Evolutionary conservation across 2,113 vertebrate genomes (phyloP), one percentile per base, ranked within the genome.

Genomic region (Oryzias javanicus): DNA sequence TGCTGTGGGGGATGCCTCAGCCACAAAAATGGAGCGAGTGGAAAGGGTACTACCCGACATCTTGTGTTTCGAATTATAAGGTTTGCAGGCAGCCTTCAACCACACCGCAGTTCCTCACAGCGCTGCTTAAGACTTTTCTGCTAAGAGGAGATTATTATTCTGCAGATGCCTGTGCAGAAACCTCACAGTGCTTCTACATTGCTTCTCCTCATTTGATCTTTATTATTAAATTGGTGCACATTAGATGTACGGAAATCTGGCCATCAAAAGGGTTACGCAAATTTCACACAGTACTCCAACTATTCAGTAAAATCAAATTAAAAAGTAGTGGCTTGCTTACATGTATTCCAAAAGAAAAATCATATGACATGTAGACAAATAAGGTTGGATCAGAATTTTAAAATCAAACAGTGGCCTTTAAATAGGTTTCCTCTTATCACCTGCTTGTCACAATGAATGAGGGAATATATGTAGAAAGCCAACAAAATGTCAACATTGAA

Each of bases 41-140:
- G 41, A 70, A 22, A 3, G 18, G 62, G 49, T 56, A 50, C 50
- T 61, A 29, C 41, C 57, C 58, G 15, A 70, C 35, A 8, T 68
- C 66, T 62, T 3, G 17, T n/a, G 49, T 5, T 35, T 29, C 46
- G 4, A 56, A 58, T 63, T 69, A 19, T 54, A 25, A 71, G 52
- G 59, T 74, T 64, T 64, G 47, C 44, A 54, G 60, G 3, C 61
- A 61, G 48, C n/a, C 12, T 58, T 57, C n/a, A 13, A 67, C 74
- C 71, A 58, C 51, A 67, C 74, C 71, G 55, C 51, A 61, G 41
- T 46, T 10, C 49, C 35, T 63, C 59, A 63, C 62, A 48, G 45
- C 2, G 2, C 53, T 49, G 64, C 56, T 49, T 14, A 42, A 67
- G 16, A 35, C 8, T 29, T 7, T 29, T 29, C 8, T 10, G 35